Evolutionary conservation across 2,113 vertebrate genomes (phyloP).

Genomic region (Myrmecophaga tridactyla): DNA sequence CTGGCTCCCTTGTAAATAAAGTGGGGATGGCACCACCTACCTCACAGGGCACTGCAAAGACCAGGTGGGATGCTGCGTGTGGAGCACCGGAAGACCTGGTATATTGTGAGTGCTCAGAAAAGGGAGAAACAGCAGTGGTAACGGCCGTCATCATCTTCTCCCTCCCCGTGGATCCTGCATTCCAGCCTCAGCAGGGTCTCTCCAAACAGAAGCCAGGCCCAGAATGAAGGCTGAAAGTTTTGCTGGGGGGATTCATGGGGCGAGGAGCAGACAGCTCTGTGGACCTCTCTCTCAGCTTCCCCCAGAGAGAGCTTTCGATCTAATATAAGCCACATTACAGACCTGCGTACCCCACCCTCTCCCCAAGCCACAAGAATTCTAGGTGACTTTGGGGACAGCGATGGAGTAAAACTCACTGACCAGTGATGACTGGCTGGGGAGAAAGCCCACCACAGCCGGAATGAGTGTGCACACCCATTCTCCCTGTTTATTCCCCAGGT

Average conservation of each 20-base stretch:
- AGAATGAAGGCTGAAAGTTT: neutral
- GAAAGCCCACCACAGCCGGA: rapidly evolving
- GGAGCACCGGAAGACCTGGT: rapidly evolving
- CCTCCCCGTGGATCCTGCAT: neutral
- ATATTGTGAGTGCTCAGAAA: rapidly evolving
- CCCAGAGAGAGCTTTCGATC: neutral
- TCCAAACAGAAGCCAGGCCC: neutral
- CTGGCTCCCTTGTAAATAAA: rapidly evolving
- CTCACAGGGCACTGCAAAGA: rapidly evolving
- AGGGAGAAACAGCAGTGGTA: rapidly evolving
- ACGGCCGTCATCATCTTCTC: neutral
- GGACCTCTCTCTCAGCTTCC: neutral
- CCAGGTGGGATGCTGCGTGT: rapidly evolving
- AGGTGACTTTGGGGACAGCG: neutral
- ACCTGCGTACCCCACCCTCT: too few species aligned
- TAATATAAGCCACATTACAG: rapidly evolving
- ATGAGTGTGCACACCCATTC: rapidly evolving
- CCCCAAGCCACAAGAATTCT: neutral
- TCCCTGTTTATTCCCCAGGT: neutral
- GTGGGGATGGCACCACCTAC: neutral
- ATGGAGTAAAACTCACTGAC: neutral
- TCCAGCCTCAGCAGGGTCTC: neutral
- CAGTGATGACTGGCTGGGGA: neutral
- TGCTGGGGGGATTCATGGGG: rapidly evolving
- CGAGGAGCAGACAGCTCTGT: too few species aligned